Evolutionary conservation across 1,140 invertebrate genomes (phyloP).

Genomic region (Brachionus plicatilis): DNA sequence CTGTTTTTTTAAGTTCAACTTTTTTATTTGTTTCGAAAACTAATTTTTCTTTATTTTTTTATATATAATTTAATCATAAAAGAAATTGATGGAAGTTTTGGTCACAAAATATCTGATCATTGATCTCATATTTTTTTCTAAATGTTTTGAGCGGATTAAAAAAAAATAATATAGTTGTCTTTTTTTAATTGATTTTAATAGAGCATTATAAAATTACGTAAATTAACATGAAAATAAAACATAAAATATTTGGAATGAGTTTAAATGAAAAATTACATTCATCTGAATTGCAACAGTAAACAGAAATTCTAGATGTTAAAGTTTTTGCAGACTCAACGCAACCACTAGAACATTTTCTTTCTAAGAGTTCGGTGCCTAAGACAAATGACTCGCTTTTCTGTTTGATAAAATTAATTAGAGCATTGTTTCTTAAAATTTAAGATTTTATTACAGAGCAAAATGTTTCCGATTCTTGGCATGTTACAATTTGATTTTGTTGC

Average conservation of each 20-base stretch:
- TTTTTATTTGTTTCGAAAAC: too few species aligned
- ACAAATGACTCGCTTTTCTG: neutral
- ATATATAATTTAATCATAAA: too few species aligned
- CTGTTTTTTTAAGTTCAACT: too few species aligned
- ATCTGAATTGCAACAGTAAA: neutral
- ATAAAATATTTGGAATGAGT: neutral
- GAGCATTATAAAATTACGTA: neutral
- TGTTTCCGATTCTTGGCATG: neutral
- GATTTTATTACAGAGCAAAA: neutral
- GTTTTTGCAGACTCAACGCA: neutral
- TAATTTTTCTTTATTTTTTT: too few species aligned
- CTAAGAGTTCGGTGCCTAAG: neutral
- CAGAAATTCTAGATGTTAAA: neutral
- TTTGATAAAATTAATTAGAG: neutral
- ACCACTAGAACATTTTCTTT: neutral
- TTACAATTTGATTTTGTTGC: neutral
- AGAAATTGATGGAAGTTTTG: too few species aligned
- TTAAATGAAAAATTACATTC: neutral
- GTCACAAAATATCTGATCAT: too few species aligned
- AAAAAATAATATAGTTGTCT: too few species aligned
- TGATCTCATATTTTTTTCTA: too few species aligned
- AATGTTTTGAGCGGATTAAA: too few species aligned
- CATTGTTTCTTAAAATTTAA: neutral
- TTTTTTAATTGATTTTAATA: too few species aligned
- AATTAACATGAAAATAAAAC: neutral